These are phyloP conservation scores for Atlantisia rogersi DNA, from an alignment of 2,113 vertebrate genomes.

Conservation along the genomic window DNA sequence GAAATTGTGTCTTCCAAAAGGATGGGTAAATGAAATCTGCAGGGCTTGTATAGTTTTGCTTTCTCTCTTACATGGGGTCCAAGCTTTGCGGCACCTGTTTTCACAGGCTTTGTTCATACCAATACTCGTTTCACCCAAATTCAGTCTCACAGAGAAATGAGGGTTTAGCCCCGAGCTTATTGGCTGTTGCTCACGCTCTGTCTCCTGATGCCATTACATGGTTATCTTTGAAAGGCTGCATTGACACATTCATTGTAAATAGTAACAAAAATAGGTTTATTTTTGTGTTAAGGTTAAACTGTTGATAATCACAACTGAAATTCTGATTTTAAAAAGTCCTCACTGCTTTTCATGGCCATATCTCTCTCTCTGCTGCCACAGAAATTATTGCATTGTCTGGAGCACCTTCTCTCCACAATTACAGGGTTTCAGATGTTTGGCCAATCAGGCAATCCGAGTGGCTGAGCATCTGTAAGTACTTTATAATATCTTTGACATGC, in stretches of 20 bases:
- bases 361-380: neutral
- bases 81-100: neutral
- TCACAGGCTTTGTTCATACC: neutral
- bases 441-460: conserved; percentile 40
- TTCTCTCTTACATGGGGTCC: neutral
- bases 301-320: neutral
- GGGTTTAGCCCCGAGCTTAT: neutral
- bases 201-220: neutral
- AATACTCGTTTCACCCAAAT: neutral
- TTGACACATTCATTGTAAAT: neutral
- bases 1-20: neutral
- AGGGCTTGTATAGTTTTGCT: neutral
- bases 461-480: conserved; percentile 55
- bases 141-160: neutral
- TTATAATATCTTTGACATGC: conserved; percentile 31
- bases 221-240: neutral
- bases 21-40: neutral
- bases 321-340: neutral
- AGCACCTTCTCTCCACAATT: conserved; percentile 36
- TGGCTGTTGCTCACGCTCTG: neutral
- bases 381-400: conserved; percentile 22
- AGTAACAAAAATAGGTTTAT: neutral
- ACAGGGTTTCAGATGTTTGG: conserved; percentile 61
- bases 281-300: neutral
- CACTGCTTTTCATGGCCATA: neutral